Conservation (phyloP, 2,113 vertebrate genomes). For the Pavo muticus region DNA sequence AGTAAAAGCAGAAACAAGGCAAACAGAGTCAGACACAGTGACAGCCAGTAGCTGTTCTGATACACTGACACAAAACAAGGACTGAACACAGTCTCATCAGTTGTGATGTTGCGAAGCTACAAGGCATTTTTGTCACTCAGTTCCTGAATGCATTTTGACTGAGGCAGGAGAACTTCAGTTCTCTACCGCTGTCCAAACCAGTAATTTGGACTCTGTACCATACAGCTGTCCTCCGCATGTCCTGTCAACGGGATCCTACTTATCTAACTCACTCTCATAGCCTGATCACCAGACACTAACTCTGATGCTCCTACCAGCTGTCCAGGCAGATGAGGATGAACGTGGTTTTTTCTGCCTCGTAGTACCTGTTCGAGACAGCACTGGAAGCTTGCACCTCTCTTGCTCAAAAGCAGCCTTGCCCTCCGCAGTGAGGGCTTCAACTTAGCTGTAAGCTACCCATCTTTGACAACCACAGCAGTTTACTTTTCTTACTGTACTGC, state of each 20-base stretch:
- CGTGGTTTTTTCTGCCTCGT: neutral
- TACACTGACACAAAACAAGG: neutral
- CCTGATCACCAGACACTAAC: neutral
- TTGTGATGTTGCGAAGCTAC: neutral
- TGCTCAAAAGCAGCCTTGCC: neutral
- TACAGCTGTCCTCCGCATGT: neutral
- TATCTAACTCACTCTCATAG: neutral
- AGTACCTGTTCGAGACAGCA: neutral
- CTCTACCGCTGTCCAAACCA: neutral
- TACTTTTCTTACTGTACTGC: neutral
- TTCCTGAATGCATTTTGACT: neutral
- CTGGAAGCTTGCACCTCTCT: neutral
- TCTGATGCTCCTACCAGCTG: neutral
- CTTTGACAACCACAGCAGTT: neutral
- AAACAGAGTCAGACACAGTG: neutral
- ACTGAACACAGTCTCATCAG: neutral
- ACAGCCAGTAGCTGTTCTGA: neutral
- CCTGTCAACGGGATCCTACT: neutral
- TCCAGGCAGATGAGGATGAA: neutral
- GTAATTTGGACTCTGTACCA: neutral
- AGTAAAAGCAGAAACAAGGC: neutral
- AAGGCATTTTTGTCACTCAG: neutral
- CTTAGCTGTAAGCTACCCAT: neutral
- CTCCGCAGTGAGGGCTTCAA: neutral
- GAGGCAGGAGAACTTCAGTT: neutral